Conservation (phyloP, 2,888 invertebrate genomes). For the Rhorus exstirpatorius region DNA sequence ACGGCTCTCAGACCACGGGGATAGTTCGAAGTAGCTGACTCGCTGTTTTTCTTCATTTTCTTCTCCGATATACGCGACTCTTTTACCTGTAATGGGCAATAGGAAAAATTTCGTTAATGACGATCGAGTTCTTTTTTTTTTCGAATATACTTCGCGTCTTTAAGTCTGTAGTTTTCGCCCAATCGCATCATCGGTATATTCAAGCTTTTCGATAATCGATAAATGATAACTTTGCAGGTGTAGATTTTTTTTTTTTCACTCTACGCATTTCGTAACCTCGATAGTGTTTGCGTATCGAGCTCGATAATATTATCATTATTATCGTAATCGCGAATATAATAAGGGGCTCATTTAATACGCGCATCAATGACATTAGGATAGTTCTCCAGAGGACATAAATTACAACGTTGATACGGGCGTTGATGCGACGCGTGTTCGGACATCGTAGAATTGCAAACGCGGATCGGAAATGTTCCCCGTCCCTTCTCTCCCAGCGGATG, state of each 20-base stretch:
- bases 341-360: slow-evolving; percentile 1
- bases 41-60: slow-evolving; percentile 74
- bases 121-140: neutral
- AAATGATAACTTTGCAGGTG: slow-evolving; percentile 17
- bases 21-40: slow-evolving; percentile 69
- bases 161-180: neutral
- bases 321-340: neutral
- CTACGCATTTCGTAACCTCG: neutral
- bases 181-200: neutral
- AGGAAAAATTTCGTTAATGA: slow-evolving; percentile 2
- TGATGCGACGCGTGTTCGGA: slow-evolving; percentile 58
- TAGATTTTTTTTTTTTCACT: neutral
- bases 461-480: slow-evolving; percentile 26
- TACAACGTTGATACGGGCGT: slow-evolving; percentile 36
- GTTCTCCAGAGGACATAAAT: slow-evolving; percentile 48
- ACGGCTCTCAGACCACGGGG: slow-evolving; percentile 85
- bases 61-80: slow-evolving; percentile 6
- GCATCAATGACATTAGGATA: slow-evolving; percentile 37
- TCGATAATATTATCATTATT: slow-evolving; percentile 28
- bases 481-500: slow-evolving; percentile 22
- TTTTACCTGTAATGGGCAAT: slow-evolving; percentile 17
- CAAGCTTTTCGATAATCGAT: slow-evolving; percentile 17
- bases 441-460: slow-evolving; percentile 30
- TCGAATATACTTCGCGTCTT: neutral
- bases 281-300: neutral